Conservation (phyloP, 2,113 vertebrate species). For the Hemiscyllium ocellatum region DNA sequence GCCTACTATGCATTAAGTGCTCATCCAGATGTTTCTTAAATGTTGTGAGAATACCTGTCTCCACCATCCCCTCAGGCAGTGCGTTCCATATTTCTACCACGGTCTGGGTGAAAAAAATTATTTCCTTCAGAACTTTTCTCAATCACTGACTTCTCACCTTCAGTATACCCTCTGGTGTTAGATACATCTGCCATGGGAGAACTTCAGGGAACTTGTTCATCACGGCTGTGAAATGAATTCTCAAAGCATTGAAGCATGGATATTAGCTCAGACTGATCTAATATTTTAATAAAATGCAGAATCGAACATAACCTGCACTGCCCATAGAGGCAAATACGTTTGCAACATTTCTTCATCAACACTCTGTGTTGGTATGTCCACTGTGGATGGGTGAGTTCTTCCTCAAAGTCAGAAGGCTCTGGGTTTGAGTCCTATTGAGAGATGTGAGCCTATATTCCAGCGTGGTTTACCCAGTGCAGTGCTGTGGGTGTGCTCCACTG, state of each 20-base stretch:
- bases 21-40: too few species aligned
- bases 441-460: background rate
- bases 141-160: too few species aligned
- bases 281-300: background rate
- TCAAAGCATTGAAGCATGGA: background rate
- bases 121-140: too few species aligned
- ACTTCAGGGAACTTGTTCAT: background rate
- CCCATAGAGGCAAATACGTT: background rate
- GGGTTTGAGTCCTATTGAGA: background rate
- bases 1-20: too few species aligned
- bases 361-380: background rate
- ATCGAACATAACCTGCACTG: background rate
- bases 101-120: too few species aligned
- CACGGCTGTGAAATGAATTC: background rate
- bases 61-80: too few species aligned
- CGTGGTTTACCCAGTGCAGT: background rate
- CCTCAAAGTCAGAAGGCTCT: background rate
- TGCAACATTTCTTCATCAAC: background rate
- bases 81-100: too few species aligned
- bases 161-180: too few species aligned
- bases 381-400: background rate
- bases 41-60: too few species aligned
- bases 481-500: background rate
- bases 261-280: background rate
- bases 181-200: too few species aligned